Percentiles rank a stretch among this genome's conserved stretches.
Conservation (phyloP, 1,140 invertebrate genomes). For the Drosophila sp. region DNA sequence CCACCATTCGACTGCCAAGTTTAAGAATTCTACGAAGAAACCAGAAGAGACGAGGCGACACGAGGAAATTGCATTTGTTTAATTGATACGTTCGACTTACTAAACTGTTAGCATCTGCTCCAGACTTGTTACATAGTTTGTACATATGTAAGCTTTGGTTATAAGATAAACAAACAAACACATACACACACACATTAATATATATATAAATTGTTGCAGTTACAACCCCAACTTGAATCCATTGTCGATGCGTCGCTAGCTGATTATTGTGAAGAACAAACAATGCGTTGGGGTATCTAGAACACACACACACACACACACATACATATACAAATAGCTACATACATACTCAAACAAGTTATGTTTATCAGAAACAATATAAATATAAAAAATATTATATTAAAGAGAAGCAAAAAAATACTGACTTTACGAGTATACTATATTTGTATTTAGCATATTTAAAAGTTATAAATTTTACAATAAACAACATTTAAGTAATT, state of each 20-base stretch:
- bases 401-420: slow-evolving; percentile 32
- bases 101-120: slow-evolving; percentile 50
- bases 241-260: slow-evolving; percentile 23
- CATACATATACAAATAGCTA: slow-evolving; percentile 27
- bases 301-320: slow-evolving; percentile 36
- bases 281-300: slow-evolving; percentile 43
- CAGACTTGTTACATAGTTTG: slow-evolving; percentile 78
- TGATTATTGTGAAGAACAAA: slow-evolving; percentile 45
- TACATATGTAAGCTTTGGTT: slow-evolving; percentile 58
- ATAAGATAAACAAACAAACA: slow-evolving; percentile 39
- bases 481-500: slow-evolving; percentile 60
- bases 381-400: slow-evolving; percentile 53
- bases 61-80: slow-evolving; percentile 71
- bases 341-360: slow-evolving; percentile 59
- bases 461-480: slow-evolving; percentile 64
- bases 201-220: slow-evolving; percentile 37
- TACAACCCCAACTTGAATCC: slow-evolving; percentile 26
- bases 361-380: slow-evolving; percentile 58
- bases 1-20: slow-evolving; percentile 81
- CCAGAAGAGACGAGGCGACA: slow-evolving; percentile 13
- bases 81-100: slow-evolving; percentile 61
- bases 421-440: slow-evolving; percentile 29
- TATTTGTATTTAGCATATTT: slow-evolving; percentile 47
- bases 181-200: slow-evolving; percentile 17
- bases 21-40: slow-evolving; percentile 23